These are phyloP conservation scores for Ditylenchus dipsaci DNA, from an alignment of 1,140 invertebrate genomes.

Conservation along the genomic window DNA sequence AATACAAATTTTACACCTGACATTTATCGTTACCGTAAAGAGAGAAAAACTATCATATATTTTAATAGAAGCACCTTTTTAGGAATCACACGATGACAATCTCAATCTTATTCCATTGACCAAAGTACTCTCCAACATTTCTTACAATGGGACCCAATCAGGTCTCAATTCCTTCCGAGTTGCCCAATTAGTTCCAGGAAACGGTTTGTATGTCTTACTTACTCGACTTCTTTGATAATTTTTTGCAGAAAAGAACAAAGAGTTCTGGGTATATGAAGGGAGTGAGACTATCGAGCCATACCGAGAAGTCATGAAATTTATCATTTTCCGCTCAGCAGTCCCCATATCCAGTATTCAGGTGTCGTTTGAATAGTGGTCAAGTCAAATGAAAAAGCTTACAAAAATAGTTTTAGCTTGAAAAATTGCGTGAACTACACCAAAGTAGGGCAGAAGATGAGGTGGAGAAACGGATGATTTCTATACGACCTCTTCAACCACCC, in stretches of 20 bases:
- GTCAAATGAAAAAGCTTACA: neutral
- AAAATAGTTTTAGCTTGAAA: conserved; percentile 44
- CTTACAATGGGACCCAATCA: conserved; percentile 46
- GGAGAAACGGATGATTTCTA: conserved; percentile 48
- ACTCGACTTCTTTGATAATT: neutral
- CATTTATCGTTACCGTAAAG: no score
- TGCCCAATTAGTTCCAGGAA: conserved; percentile 31
- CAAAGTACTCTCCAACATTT: conserved; percentile 46
- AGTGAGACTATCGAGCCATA: conserved; percentile 54
- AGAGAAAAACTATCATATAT: no score
- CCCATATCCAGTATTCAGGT: conserved; percentile 53
- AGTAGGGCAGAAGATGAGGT: conserved; percentile 53
- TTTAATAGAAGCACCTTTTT: no score
- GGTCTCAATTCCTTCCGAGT: conserved; percentile 34
- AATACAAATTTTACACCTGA: no score
- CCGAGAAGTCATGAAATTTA: conserved; percentile 56
- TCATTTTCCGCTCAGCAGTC: conserved; percentile 55
- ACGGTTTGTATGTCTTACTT: conserved; percentile 18
- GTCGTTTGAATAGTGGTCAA: neutral
- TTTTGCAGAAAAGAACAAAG: conserved; percentile 51
- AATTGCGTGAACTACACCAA: conserved; percentile 42
- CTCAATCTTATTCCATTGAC: conserved; percentile 43
- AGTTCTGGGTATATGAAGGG: conserved; percentile 58
- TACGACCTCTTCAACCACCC: conserved; percentile 39
- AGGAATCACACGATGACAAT: conserved; percentile 56